These are phyloP conservation scores for Agapornis canus DNA, from an alignment of 2,797 vertebrate genomes.

Conservation along the genomic window DNA sequence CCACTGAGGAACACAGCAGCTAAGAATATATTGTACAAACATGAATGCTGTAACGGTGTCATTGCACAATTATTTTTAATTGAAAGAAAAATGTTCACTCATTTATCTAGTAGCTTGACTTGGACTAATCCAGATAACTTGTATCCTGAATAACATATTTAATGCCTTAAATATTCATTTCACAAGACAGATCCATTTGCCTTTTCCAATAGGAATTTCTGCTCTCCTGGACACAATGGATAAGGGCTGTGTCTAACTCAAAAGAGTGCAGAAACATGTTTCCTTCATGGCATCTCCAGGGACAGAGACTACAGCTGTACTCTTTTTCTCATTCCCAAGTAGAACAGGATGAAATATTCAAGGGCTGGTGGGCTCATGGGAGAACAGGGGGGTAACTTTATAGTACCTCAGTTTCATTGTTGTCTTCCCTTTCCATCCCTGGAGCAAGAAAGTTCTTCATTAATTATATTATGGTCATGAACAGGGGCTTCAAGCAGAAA, in stretches of 20 bases:
- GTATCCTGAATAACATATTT: not conserved
- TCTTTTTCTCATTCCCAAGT: not conserved
- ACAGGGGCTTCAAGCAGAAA: not conserved
- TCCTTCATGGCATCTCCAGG: rapidly evolving
- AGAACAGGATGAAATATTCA: not conserved
- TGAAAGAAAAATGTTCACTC: not conserved
- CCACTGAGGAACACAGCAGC: not conserved
- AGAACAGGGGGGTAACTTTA: rapidly evolving
- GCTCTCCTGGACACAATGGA: not conserved
- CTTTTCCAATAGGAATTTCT: not conserved
- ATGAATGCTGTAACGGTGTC: not conserved
- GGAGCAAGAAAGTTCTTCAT: not conserved
- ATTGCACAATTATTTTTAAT: not conserved
- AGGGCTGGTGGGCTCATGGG: not conserved
- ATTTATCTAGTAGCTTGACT: not conserved
- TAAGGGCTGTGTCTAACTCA: rapidly evolving
- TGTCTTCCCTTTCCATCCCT: not conserved
- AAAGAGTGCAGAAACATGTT: not conserved
- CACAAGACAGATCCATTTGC: not conserved
- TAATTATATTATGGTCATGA: not conserved
- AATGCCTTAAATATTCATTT: not conserved
- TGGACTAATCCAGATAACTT: not conserved
- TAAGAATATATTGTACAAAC: not conserved
- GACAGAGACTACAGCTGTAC: not conserved
- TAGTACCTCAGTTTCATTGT: rapidly evolving